These are phyloP conservation scores for Drosophila pseudotakahashii DNA, from an alignment of 2,888 invertebrate genomes.

Conservation along the genomic window DNA sequence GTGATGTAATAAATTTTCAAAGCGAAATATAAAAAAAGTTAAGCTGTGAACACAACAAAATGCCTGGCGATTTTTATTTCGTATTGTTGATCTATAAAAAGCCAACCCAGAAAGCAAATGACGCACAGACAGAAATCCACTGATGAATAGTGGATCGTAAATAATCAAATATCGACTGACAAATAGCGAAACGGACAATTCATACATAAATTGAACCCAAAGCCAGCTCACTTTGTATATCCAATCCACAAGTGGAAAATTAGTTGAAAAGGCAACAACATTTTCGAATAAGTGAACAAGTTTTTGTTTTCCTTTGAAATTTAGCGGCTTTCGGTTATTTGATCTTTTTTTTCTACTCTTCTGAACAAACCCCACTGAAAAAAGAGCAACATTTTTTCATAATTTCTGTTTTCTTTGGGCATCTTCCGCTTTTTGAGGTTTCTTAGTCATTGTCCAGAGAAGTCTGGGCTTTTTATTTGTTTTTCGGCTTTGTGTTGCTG, in stretches of 20 bases:
- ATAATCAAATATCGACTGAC: slow-evolving; percentile 68
- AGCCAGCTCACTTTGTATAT: slow-evolving; percentile 16
- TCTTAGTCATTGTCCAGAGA: slow-evolving; percentile 69
- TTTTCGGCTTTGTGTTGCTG: slow-evolving; percentile 23
- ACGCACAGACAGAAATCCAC: slow-evolving; percentile 43
- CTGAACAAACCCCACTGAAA: slow-evolving; percentile 52
- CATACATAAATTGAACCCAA: slow-evolving; percentile 4
- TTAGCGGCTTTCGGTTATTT: slow-evolving; percentile 76
- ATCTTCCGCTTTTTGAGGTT: slow-evolving; percentile 68
- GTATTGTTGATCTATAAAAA: slow-evolving; percentile 49
- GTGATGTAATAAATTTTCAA: slow-evolving; percentile 58
- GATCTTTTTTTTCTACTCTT: slow-evolving; percentile 66
- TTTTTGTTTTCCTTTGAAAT: slow-evolving; percentile 81
- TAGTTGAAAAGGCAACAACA: slow-evolving; percentile 56
- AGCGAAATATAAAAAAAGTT: slow-evolving; percentile 46
- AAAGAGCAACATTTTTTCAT: slow-evolving; percentile 66
- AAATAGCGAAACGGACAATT: slow-evolving; percentile 55
- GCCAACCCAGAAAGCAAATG: slow-evolving; percentile 35
- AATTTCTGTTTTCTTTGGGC: slow-evolving; percentile 58
- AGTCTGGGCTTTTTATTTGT: slow-evolving; percentile 43
- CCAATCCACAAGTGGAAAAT: slow-evolving; percentile 74
- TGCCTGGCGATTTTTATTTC: slow-evolving; percentile 62
- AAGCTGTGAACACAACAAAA: slow-evolving; percentile 39
- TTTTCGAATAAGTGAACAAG: slow-evolving; percentile 71
- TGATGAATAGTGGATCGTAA: slow-evolving; percentile 64